A percentile compares a stretch with the other conserved stretches of the same genome.
These are phyloP conservation scores for Pyrrhosoma nymphula DNA, from an alignment of 2,888 invertebrate genomes.

Conservation along the genomic window DNA sequence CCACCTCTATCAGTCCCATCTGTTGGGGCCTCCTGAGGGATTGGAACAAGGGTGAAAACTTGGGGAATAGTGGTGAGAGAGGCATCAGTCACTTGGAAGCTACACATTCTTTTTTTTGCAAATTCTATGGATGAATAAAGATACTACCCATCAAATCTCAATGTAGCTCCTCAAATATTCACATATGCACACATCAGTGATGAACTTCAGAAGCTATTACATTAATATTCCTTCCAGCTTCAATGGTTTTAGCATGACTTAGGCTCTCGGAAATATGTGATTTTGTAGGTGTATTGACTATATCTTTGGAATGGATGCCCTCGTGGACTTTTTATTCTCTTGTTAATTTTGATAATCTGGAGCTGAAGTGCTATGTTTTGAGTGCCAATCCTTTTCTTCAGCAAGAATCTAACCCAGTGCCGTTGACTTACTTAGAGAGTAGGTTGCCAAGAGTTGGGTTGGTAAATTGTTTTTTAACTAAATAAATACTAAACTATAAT, in stretches of 20 bases:
- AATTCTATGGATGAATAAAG: not conserved
- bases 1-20: slow-evolving; percentile 42
- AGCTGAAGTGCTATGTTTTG: no score
- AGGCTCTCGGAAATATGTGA: no score
- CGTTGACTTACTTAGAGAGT: not conserved
- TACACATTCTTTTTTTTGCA: not conserved
- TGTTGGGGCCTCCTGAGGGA: slow-evolving; percentile 41
- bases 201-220: not conserved
- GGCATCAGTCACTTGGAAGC: not conserved
- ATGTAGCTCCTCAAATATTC: not conserved
- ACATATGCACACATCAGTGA: no score
- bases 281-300: no score
- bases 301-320: no score
- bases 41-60: slow-evolving; percentile 42
- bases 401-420: not conserved
- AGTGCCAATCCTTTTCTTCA: not conserved
- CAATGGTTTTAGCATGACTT: not conserved
- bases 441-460: no score
- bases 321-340: no score
- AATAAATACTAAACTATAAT: no score
- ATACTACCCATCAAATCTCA: no score
- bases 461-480: no score
- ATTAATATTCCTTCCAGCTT: not conserved
- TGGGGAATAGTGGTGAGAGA: not conserved
- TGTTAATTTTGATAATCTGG: no score